Base-by-base conservation (phyloP, 1,140 invertebrate genomes). In the Drosophila gunungcola region DNA sequence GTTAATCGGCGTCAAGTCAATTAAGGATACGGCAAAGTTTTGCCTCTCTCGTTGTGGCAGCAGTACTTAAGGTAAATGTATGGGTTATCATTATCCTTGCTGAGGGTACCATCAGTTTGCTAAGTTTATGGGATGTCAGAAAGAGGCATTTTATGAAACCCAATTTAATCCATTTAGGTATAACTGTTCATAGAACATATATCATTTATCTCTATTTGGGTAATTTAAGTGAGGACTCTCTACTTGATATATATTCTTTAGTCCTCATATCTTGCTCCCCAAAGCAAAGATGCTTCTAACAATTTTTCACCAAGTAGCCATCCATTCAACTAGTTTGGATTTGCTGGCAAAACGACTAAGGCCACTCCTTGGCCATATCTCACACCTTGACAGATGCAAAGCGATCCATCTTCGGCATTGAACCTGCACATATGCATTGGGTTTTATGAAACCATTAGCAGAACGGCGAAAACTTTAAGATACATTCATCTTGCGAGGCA, bases 1-100 rank as follows among this genome's bases (percentile, higher is more conserved):
- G 67, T 86, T 85, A 85, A 85, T 86, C 78, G 68, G 70, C 69
- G 74, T 65, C 62, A 81, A 81, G 81, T 80, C 78, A 85, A 85
- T 85, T 85, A 85, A 62, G 69, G 72, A 49, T 48, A 49, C 38
- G 57, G 49, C 49, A 86, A 86, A 85, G 82, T 81, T 85, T 53
- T 57, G 68, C 73, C 60, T 61, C 32, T 46, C 53, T 46, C 12
- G 32, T 58, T 64, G 51, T 55, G 43, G 10, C 38, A 5, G 0
- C 2, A 36, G 49, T 36, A 16, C 32, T 34, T 36, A 0, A 10
- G 5, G 32, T 6, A 12, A 27, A 36, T 5, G 49, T 4, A 11
- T 52, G 32, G 16, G 49, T 34, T 52, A 36, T 36, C 3, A 16
- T 36, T 36, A 36, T 0, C 29, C 32, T 51, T 21, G 4, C 13